phyloP scores from a whole-genome alignment of 2,113 vertebrate genomes.

The Megaceryle maxima region DNA sequence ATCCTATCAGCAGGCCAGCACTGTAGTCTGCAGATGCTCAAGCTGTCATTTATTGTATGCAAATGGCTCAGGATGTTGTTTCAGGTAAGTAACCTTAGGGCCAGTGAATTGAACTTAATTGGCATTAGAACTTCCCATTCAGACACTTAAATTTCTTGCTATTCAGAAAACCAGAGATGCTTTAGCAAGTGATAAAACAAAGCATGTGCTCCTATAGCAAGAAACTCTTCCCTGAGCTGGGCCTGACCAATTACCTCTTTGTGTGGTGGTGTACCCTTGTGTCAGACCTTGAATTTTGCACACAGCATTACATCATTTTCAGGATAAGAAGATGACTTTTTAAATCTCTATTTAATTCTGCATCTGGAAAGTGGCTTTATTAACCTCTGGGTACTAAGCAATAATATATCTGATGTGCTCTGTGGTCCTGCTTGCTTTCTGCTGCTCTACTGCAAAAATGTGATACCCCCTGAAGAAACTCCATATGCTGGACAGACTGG shows the following conservation, averaged over 20 bases:
- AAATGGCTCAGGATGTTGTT: neutral
- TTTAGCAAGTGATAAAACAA: neutral
- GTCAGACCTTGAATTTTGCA: neutral
- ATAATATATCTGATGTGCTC: slow-evolving; percentile 9
- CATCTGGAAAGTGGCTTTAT: slow-evolving; percentile 23
- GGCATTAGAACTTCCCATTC: neutral
- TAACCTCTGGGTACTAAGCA: slow-evolving; percentile 16
- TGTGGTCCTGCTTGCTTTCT: neutral
- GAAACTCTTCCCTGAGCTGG: neutral
- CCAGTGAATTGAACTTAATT: neutral
- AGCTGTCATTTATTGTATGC: neutral
- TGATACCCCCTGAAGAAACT: neutral
- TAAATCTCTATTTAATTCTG: slow-evolving; percentile 4
- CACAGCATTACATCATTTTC: neutral
- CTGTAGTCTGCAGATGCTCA: neutral
- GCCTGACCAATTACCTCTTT: neutral
- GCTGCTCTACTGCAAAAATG: neutral
- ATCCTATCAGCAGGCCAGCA: neutral
- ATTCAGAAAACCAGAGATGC: neutral
- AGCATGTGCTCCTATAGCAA: neutral
- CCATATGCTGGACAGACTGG: neutral
- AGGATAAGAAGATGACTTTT: neutral
- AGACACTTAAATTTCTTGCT: neutral
- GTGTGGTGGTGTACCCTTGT: neutral
- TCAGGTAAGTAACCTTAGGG: neutral